Evolutionary conservation across 2,797 vertebrate species (phyloP).

Genomic region (Chelmon rostratus): DNA sequence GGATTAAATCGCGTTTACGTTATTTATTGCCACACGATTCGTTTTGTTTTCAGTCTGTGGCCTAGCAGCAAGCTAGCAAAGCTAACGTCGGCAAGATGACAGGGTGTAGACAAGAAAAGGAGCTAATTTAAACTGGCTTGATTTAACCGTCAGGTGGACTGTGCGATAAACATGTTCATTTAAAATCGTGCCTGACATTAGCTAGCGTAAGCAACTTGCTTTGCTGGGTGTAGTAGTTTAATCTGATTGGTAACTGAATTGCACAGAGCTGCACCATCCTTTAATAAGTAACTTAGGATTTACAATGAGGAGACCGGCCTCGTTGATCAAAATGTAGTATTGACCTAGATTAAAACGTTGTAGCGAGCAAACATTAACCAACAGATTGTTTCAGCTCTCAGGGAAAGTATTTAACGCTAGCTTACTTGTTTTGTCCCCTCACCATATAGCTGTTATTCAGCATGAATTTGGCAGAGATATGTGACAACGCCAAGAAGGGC

Average conservation of each 20-base stretch:
- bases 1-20: conserved; percentile 50
- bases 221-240: conserved; percentile 5
- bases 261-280: neutral
- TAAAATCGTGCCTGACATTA: conserved; percentile 26
- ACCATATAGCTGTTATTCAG: conserved; percentile 73
- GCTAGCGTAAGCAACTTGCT: conserved; percentile 39
- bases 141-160: neutral
- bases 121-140: conserved; percentile 40
- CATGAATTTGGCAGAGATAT: conserved; percentile 97
- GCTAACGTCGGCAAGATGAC: conserved; percentile 41
- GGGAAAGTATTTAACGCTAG: neutral
- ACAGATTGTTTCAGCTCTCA: neutral
- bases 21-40: conserved; percentile 55
- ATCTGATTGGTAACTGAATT: neutral
- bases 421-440: neutral
- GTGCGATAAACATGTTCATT: conserved; percentile 7
- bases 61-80: conserved; percentile 67
- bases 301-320: neutral
- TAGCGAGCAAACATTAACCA: neutral
- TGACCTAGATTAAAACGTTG: neutral
- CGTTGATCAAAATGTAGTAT: neutral
- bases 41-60: conserved; percentile 69
- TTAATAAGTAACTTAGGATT: neutral
- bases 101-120: neutral
- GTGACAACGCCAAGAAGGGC: conserved; percentile 96